A percentile compares a stretch with the other conserved stretches of the same genome.
These are phyloP conservation scores for Sarotherodon lohbergeri DNA, from an alignment of 2,113 vertebrate genomes.

Conservation along the genomic window DNA sequence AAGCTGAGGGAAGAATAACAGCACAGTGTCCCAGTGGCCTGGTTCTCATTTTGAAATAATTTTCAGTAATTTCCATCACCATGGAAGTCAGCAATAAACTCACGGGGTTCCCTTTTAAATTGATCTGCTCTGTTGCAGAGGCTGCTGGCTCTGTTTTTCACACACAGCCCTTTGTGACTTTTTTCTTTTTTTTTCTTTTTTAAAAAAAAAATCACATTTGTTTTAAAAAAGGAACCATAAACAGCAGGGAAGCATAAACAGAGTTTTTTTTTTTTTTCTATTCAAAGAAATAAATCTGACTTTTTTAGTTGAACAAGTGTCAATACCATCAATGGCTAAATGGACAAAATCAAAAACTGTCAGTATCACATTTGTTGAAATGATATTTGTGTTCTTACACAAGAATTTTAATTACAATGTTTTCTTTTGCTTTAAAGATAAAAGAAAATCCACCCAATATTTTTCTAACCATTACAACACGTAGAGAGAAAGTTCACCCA, in stretches of 20 bases:
- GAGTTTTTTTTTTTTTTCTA: background rate
- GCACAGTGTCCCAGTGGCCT: background rate
- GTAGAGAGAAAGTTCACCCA: background rate
- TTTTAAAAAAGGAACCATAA: background rate
- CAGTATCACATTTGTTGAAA: background rate
- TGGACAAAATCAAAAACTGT: background rate
- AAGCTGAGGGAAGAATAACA: background rate
- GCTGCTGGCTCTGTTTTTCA: background rate
- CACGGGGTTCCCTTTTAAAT: background rate
- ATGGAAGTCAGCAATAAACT: background rate
- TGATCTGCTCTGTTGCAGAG: background rate
- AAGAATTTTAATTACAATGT: background rate
- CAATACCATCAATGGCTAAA: background rate
- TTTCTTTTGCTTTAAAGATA: background rate
- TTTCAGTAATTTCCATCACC: constrained; percentile 4
- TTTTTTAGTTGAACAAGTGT: background rate
- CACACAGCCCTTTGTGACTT: background rate
- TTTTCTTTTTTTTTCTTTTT: background rate
- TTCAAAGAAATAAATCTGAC: background rate
- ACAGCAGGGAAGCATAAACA: background rate
- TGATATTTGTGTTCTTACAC: background rate
- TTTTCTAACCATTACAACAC: background rate
- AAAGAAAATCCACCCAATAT: background rate
- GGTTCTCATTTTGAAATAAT: constrained; percentile 24
- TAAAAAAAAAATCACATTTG: background rate